These are phyloP conservation scores for Neosilurus hyrtlii DNA, from an alignment of 2,797 vertebrate species.

Conservation along the genomic window DNA sequence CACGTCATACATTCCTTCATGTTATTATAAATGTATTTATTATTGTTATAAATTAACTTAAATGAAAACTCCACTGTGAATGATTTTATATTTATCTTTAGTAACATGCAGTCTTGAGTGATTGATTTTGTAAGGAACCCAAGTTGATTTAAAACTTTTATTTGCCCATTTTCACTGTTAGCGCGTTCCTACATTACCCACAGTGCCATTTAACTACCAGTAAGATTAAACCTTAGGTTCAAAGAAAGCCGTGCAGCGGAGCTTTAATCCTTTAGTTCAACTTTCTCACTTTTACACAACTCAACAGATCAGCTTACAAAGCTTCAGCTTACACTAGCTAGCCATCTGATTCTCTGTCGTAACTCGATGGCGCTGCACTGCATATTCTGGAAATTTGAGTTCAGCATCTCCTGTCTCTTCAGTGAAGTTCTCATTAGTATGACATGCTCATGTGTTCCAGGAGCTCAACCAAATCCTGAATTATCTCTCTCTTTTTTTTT, in stretches of 20 bases:
- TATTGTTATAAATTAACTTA: not conserved
- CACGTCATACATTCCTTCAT: not conserved
- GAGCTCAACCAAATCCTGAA: not conserved
- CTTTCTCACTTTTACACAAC: not conserved
- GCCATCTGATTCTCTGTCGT: not conserved
- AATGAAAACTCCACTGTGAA: not conserved
- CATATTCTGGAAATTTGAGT: too few relatives aligned
- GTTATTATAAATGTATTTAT: not conserved
- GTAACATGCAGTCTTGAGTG: not conserved
- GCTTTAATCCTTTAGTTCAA: not conserved
- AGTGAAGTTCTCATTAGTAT: conserved; percentile 1
- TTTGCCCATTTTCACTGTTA: not conserved
- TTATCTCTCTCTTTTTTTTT: not conserved
- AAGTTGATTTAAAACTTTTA: not conserved
- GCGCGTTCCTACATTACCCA: not conserved
- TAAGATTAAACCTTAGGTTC: not conserved
- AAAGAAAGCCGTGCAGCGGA: not conserved
- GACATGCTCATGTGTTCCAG: not conserved
- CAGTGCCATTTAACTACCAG: not conserved
- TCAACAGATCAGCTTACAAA: not conserved
- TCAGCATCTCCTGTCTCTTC: not conserved
- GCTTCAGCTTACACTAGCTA: too few relatives aligned
- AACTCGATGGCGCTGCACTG: not conserved
- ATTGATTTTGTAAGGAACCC: not conserved
- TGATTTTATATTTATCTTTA: not conserved